Percentiles rank a stretch among this genome's conserved stretches.
phyloP scores from a whole-genome alignment of 2,888 invertebrate species.

The Xanthia togata region DNA sequence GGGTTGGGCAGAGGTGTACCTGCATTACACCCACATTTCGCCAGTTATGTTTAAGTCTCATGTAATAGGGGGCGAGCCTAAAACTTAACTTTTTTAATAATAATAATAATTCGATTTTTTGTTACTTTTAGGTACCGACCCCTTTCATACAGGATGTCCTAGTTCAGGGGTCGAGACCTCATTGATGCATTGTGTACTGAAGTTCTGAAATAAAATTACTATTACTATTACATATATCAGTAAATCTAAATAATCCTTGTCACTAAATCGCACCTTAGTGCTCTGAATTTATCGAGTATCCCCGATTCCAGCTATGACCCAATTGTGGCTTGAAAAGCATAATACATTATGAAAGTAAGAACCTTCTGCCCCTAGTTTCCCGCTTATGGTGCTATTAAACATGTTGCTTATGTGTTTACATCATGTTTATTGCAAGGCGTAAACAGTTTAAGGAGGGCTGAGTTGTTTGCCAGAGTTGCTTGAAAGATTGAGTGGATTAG shows the following conservation, averaged over 20 bases:
- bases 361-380: slow-evolving; percentile 1
- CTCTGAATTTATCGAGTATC: slow-evolving; percentile 20
- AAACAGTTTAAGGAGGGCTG: neutral
- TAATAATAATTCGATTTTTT: too few species aligned
- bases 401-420: slow-evolving; percentile 1
- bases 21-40: too few species aligned
- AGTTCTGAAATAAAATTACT: too few species aligned
- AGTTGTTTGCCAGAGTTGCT: neutral
- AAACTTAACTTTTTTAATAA: too few species aligned
- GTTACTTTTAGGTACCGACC: too few species aligned
- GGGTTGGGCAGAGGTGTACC: too few species aligned
- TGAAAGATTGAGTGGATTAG: neutral
- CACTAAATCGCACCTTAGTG: neutral
- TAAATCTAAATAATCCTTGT: neutral
- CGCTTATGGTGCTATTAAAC: slow-evolving; percentile 2
- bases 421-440: slow-evolving; percentile 21
- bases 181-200: too few species aligned
- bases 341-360: slow-evolving; percentile 3
- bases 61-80: too few species aligned
- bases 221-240: neutral
- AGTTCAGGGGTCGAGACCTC: too few species aligned
- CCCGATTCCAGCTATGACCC: neutral
- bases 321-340: slow-evolving; percentile 6
- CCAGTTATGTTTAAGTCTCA: too few species aligned
- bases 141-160: too few species aligned